Base-by-base conservation (phyloP, 1,140 invertebrate genomes). In the Apis cerana region DNA sequence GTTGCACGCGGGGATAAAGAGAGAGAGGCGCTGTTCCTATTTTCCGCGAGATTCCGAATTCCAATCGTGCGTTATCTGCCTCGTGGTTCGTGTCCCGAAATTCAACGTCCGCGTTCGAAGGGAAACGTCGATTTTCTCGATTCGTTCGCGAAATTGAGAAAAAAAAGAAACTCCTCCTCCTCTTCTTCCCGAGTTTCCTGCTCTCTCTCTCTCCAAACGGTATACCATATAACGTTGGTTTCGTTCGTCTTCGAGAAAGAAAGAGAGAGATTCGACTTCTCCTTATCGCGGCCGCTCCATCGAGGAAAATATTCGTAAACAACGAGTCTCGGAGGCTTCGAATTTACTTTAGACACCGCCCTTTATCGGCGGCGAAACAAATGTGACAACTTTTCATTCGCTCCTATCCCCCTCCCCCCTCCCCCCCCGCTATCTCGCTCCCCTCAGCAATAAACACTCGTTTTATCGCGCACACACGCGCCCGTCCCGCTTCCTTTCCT, bases 31-130 rank as follows among this genome's bases (percentile, higher is more conserved):
- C 87, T 33, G 27, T 27, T 27, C 91, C 91, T 92, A 92, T 92
- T 93, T 92, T 92, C 91, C 90, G 91, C 91, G 88, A 91, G 91
- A 92, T 58, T 81, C 61, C 62, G 84, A 85, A 88, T 88, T 85
- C 83, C 86, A 80, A 88, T 87, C 85, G 69, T 76, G 83, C 50
- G 71, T 43, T 33, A 0, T 3, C 33, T 4, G 33, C 33, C 75
- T 3, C 11, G 17, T 13, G 56, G 56, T 84, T 54, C 80, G 80
- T 76, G 76, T 75, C 72, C 72, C 65, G 85, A 82, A 80, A 86
- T 80, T 68, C 75, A 80, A 86, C 79, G 54, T 70, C 64, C 70
- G 43, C 62, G 43, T 62, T n/a, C n/a, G n/a, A n/a, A n/a, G n/a
- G 12, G 33, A 33, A 33, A 33, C 27, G n/a, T n/a, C n/a, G n/a